Evolutionary conservation across 1,140 invertebrate genomes (phyloP), one percentile per base, ranked within the genome.

Genomic region (Thereuonema tuberculata): DNA sequence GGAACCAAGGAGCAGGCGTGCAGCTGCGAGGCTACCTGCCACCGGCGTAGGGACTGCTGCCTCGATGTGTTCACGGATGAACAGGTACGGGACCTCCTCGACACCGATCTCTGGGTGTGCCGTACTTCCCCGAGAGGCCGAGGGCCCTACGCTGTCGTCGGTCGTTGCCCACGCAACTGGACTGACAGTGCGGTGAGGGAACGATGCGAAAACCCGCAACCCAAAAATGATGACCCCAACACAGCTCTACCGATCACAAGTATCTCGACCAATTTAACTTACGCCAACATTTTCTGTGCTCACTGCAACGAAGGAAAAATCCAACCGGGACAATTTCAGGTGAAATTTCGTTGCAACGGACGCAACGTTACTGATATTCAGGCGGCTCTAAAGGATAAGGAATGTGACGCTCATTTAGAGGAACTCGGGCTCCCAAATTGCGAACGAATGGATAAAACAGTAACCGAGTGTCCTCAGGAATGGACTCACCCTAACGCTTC

Each of bases 281-380:
- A 55, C 28, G 27, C 25, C 5, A 55, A 55, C 23, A 55, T 55
- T 29, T 55, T 26, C 21, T 55, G 53, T 29, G 53, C 14, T 21
- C 53, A 55, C 14, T 55, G 53, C 53, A 55, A 55, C 27, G 53
- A 55, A 23, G 53, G 53, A 14, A 25, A 26, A 14, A 55, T 55
- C 53, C 12, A 55, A 55, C 53, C 53, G 25, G 53, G 53, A 28
- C 53, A 55, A 28, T 55, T 27, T 21, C 53, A 55, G 3, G 5
- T 55, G 24, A 55, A 55, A 29, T 55, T 55, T 23, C 12, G 53
- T 12, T 55, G 53, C 28, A 24, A 21, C 23, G 53, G 53, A 17
- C 3, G 21, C 3, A 55, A 55, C 27, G 53, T 55, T 14, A 17
- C 53, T 9, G 27, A 25, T 28, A 25, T 55, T 5, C 53, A 3